Evolutionary conservation across 2,888 invertebrate genomes (phyloP), one percentile per base, ranked within the genome.

Genomic region (Xestia xanthographa): DNA sequence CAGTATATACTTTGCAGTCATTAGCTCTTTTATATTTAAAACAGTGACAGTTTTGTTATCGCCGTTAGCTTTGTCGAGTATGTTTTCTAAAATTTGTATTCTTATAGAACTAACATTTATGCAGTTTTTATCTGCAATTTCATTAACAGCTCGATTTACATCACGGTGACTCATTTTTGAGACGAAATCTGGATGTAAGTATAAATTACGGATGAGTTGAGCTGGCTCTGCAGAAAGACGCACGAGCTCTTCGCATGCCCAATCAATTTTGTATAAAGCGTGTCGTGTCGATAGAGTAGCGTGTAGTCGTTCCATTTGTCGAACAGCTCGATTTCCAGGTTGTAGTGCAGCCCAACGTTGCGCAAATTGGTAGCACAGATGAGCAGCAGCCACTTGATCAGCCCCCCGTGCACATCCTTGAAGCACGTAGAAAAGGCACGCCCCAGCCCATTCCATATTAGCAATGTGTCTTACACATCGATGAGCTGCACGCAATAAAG

Each of bases 361-460:
- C n/a, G 96, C 94, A 90, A 97, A 97, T 87, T 96, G 96, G 85
- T 95, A 96, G 85, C 96, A 97, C 43, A 97, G 90, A 75, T 96
- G 95, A 53, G 96, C 96, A 69, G 97, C 97, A 58, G 96, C 96
- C 29, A 97, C 96, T 92, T 97, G 97, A 88, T 97, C 97, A 43
- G 96, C 97, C 43, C 97, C 97, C 60, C 95, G 94, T n/a, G 95
- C 93, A 87, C 96, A 96, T 9, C 97, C 96, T 91, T 96, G 96
- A 4, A 96, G 90, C 43, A 96, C 96, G 84, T 96, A 96, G 85
- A 96, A 97, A 58, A 97, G 92, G 84, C 97, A 97, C 2, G 97
- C 97, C 45, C 96, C 96, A 34, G 97, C 96, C 97, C 97, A 97
- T 91, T 97, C 97, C 95, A 96, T 95, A 85, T 97, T 97, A 17